These are phyloP conservation scores for Grus americana DNA, from an alignment of 2,113 vertebrate species.

Conservation along the genomic window DNA sequence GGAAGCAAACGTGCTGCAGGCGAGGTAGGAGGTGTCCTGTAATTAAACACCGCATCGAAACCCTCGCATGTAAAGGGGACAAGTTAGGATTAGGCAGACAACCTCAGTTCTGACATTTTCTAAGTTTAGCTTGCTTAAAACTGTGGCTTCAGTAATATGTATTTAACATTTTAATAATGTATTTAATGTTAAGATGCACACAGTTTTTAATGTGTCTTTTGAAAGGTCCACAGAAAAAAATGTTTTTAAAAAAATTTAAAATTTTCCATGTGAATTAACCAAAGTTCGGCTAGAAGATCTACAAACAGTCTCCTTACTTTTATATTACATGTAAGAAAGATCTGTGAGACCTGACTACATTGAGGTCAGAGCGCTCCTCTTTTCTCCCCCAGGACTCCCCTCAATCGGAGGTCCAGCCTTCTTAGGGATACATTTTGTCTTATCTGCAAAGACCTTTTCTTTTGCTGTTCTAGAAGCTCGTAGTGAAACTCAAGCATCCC, in stretches of 20 bases:
- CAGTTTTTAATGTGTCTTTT: not conserved
- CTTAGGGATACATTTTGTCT: not conserved
- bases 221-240: not conserved
- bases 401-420: not conserved
- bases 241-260: rapidly evolving
- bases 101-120: not conserved
- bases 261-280: not conserved
- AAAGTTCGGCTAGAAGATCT: not conserved
- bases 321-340: not conserved
- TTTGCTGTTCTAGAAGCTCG: not conserved
- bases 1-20: not conserved
- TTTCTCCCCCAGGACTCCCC: not conserved
- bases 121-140: not conserved
- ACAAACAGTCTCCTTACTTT: not conserved
- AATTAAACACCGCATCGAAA: not conserved
- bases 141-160: rapidly evolving
- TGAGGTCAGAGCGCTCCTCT: not conserved
- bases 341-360: not conserved
- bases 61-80: not conserved
- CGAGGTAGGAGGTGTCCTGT: not conserved
- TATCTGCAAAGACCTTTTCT: not conserved
- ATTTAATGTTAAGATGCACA: not conserved
- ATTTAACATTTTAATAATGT: not conserved
- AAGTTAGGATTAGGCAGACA: not conserved
- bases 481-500: not conserved